These are phyloP conservation scores for Plecotus auritus DNA, from an alignment of 2,113 vertebrate genomes.

Conservation along the genomic window DNA sequence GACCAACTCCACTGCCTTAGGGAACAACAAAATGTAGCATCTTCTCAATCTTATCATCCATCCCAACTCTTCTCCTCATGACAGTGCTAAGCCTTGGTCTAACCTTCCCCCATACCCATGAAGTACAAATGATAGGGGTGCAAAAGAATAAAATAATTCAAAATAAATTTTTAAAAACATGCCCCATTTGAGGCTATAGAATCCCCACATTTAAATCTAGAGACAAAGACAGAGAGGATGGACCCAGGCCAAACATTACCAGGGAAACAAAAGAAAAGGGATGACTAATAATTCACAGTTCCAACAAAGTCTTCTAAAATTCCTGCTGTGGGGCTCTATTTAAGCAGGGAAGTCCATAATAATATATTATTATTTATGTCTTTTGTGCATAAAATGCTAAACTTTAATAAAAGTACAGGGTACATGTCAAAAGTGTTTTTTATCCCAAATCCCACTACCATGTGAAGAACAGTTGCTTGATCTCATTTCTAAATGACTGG, in stretches of 20 bases:
- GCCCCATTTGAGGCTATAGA: background rate
- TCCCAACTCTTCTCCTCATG: background rate
- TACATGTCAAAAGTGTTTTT: constrained; percentile 53
- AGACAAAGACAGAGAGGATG: background rate
- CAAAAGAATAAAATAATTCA: background rate
- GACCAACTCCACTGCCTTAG: background rate
- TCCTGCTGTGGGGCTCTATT: constrained; percentile 43
- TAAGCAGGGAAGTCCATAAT: constrained; percentile 55
- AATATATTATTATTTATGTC: constrained; percentile 31
- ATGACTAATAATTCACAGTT: constrained; percentile 26
- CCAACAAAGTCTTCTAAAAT: constrained; percentile 33
- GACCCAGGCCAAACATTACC: background rate
- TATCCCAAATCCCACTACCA: constrained; percentile 4
- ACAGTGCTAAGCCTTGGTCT: background rate
- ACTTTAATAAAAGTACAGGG: constrained; percentile 51
- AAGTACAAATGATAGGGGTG: background rate
- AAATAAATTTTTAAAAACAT: background rate
- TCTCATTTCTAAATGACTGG: constrained; percentile 16
- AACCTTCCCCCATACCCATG: background rate
- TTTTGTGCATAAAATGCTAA: constrained; percentile 51
- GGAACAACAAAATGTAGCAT: background rate
- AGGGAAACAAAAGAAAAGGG: constrained; percentile 8
- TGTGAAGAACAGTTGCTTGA: background rate
- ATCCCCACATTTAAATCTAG: background rate
- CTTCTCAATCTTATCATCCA: background rate